Evolutionary conservation across 2,797 vertebrate species (phyloP).

Genomic region (Coccyzus lansbergi): DNA sequence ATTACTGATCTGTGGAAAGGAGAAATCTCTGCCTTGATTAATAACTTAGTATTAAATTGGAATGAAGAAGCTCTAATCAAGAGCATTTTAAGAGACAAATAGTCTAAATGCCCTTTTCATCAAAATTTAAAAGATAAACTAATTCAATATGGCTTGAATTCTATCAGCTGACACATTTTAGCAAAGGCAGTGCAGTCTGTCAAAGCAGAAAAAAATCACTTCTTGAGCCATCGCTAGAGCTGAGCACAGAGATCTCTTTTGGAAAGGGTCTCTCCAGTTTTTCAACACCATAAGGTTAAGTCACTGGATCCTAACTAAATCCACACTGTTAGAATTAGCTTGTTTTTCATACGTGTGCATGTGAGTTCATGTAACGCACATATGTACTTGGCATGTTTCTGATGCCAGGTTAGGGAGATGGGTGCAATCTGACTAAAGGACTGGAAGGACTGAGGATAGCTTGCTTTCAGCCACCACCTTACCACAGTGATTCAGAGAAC

Average conservation of each 20-base stretch:
- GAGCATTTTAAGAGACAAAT: neutral
- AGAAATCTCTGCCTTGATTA: constrained; percentile 10
- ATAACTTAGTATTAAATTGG: neutral
- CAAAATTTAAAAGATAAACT: neutral
- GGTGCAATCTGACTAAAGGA: neutral
- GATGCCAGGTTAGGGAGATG: neutral
- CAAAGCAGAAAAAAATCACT: neutral
- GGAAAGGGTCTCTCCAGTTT: neutral
- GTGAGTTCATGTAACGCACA: neutral
- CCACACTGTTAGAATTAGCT: neutral
- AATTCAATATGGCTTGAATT: neutral
- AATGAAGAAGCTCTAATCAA: neutral
- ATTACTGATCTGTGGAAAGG: neutral
- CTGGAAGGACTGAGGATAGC: neutral
- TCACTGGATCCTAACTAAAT: neutral
- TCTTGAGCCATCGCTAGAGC: neutral
- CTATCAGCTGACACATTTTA: neutral
- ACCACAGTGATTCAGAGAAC: neutral
- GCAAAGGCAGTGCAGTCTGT: neutral
- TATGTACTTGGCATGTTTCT: neutral
- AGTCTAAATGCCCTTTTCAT: neutral
- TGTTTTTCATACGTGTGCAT: accelerated
- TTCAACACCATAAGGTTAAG: neutral
- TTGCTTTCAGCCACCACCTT: neutral
- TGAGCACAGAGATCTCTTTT: neutral